A percentile compares a stretch with the other conserved stretches of the same genome.
These are phyloP conservation scores for Sciurus carolinensis DNA, from an alignment of 2,797 vertebrate species.

Conservation along the genomic window DNA sequence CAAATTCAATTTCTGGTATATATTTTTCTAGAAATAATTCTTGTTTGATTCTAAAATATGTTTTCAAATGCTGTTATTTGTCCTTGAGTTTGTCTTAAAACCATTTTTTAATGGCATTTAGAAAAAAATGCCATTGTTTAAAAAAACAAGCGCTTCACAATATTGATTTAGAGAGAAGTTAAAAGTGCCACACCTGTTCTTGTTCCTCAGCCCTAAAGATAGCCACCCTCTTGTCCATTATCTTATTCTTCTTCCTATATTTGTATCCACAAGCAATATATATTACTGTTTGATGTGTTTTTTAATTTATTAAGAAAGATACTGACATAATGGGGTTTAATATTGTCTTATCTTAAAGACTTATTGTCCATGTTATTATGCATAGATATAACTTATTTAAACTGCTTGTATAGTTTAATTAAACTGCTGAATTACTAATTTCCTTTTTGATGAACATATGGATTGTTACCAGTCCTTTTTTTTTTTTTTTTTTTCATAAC, in stretches of 20 bases:
- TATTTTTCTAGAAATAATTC: not conserved
- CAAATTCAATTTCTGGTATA: not conserved
- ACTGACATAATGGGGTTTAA: not conserved
- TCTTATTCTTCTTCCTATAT: not conserved
- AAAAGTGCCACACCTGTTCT: not conserved
- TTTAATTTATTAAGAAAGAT: not conserved
- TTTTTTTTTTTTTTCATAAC: not conserved
- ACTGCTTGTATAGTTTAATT: conserved; percentile 41
- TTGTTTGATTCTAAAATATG: not conserved
- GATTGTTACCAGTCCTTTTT: not conserved
- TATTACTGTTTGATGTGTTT: conserved; percentile 1
- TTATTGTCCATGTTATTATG: not conserved
- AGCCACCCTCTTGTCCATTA: not conserved
- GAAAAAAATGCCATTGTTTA: not conserved
- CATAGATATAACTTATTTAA: not conserved
- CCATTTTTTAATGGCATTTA: not conserved
- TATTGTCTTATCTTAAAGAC: not conserved
- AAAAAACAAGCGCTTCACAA: not conserved
- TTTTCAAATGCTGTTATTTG: not conserved
- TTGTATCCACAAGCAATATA: not conserved
- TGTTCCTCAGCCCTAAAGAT: not conserved
- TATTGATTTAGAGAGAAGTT: not conserved
- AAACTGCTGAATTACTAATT: conserved; percentile 18
- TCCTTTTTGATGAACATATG: conserved; percentile 3
- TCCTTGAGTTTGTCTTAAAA: not conserved